Evolutionary conservation across 2,888 invertebrate species (phyloP).

Genomic region (Iphiclides podalirius): DNA sequence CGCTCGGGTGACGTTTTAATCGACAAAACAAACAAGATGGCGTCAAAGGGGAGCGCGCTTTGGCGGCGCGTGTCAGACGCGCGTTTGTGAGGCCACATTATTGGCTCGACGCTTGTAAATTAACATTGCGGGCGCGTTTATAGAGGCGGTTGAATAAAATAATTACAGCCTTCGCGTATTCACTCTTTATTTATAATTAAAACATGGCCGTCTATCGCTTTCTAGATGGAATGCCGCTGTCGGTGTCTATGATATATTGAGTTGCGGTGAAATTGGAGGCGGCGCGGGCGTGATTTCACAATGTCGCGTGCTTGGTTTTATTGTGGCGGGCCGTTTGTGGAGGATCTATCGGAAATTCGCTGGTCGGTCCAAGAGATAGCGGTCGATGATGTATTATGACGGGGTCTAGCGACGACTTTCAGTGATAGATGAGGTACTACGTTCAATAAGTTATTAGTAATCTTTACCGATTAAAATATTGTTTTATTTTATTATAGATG

Average conservation of each 20-base stretch:
- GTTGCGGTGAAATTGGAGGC: constrained; percentile 17
- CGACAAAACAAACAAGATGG: constrained; percentile 42
- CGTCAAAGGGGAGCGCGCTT: constrained; percentile 33
- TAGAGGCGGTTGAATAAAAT: constrained; percentile 24
- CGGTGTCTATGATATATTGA: constrained; percentile 16
- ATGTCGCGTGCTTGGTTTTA: constrained; percentile 3
- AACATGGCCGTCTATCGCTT: constrained; percentile 23
- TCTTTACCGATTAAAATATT: not conserved
- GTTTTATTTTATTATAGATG: not conserved
- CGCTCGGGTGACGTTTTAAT: constrained; percentile 32
- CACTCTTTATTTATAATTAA: constrained; percentile 31
- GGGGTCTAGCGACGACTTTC: not conserved
- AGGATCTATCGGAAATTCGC: not conserved
- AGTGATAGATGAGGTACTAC: not conserved
- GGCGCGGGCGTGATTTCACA: constrained; percentile 13
- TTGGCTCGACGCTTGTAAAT: constrained; percentile 38
- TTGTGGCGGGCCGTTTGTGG: not conserved
- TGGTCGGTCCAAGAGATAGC: not conserved
- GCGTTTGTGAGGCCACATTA: constrained; percentile 37
- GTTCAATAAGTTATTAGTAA: not conserved
- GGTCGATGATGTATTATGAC: not conserved
- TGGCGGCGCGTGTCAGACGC: constrained; percentile 39
- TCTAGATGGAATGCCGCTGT: constrained; percentile 24
- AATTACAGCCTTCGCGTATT: constrained; percentile 28
- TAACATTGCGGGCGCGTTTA: constrained; percentile 35